These are phyloP conservation scores for Carcinoscorpius rotundicauda DNA, from an alignment of 1,140 invertebrate genomes.

Conservation along the genomic window DNA sequence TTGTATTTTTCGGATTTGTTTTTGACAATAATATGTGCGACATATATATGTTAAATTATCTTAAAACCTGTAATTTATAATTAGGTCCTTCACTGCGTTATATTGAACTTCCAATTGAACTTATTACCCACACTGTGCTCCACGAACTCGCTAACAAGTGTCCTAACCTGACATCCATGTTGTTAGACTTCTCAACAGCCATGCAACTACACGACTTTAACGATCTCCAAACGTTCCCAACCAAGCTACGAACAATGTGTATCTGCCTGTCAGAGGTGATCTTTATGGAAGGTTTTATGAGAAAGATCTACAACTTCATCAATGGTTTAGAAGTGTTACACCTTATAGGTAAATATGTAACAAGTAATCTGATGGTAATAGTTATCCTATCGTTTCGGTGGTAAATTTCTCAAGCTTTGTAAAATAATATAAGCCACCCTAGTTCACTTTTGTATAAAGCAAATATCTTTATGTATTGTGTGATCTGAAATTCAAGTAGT, in stretches of 20 bases:
- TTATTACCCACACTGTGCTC: slow-evolving; percentile 94
- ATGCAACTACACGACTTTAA: slow-evolving; percentile 99
- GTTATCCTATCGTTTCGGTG: too few relatives aligned
- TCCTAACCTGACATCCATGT: slow-evolving; percentile 92
- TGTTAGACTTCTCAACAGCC: slow-evolving; percentile 93
- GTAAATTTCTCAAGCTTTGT: too few relatives aligned
- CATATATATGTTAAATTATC: not conserved
- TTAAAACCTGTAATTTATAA: not conserved
- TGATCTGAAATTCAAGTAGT: too few relatives aligned
- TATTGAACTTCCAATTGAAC: slow-evolving; percentile 92
- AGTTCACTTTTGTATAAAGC: too few relatives aligned
- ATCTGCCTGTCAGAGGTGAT: slow-evolving; percentile 98
- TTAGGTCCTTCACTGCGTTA: slow-evolving; percentile 73
- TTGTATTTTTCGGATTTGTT: not conserved
- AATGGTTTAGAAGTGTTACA: slow-evolving; percentile 97
- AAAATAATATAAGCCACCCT: too few relatives aligned
- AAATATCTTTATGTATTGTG: too few relatives aligned
- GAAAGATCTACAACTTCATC: slow-evolving; percentile 99
- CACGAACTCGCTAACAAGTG: slow-evolving; percentile 96
- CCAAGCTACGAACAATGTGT: slow-evolving; percentile 91
- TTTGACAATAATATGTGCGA: not conserved
- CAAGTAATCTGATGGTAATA: too few relatives aligned
- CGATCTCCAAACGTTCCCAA: slow-evolving; percentile 95
- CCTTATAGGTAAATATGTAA: slow-evolving; percentile 63
- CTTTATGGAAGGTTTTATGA: slow-evolving; percentile 99